These are phyloP conservation scores for Portevinia maculata DNA, from an alignment of 2,888 invertebrate genomes.

Conservation along the genomic window DNA sequence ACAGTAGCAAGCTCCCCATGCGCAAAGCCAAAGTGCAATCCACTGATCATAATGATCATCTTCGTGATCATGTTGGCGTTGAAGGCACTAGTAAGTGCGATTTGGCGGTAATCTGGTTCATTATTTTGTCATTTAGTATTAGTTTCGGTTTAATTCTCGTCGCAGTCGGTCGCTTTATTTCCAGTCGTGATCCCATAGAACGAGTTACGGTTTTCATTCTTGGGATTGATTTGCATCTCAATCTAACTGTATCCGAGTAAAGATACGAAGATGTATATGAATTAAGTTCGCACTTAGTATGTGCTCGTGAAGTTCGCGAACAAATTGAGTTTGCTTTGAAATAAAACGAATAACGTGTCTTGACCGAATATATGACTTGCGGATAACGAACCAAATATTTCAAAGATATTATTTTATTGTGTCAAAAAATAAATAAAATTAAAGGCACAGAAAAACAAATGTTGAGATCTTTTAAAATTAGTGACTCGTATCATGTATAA, in stretches of 20 bases:
- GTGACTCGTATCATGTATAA: too few relatives aligned
- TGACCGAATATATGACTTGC: too few relatives aligned
- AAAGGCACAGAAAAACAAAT: too few relatives aligned
- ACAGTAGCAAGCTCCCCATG: constrained; percentile 15
- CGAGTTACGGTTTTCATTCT: not conserved
- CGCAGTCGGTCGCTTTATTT: constrained; percentile 62
- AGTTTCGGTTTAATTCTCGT: constrained; percentile 72
- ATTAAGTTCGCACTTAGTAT: constrained; percentile 25
- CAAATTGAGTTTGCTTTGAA: constrained; percentile 1
- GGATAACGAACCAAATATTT: too few relatives aligned
- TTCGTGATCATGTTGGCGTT: constrained; percentile 30
- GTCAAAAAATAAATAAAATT: too few relatives aligned
- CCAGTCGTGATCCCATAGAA: constrained; percentile 33
- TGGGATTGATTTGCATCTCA: constrained; percentile 2
- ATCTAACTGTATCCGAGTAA: constrained; percentile 24
- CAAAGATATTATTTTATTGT: too few relatives aligned
- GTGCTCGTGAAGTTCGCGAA: not conserved
- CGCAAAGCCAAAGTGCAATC: constrained; percentile 40
- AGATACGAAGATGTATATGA: constrained; percentile 26
- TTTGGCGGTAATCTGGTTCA: constrained; percentile 61
- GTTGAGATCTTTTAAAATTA: too few relatives aligned
- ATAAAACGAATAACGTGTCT: not conserved
- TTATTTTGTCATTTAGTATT: constrained; percentile 56
- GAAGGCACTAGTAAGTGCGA: constrained; percentile 58
- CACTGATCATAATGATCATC: constrained; percentile 29